phyloP scores from a whole-genome alignment of 2,888 invertebrate species.

The Ormyrus thymus region DNA sequence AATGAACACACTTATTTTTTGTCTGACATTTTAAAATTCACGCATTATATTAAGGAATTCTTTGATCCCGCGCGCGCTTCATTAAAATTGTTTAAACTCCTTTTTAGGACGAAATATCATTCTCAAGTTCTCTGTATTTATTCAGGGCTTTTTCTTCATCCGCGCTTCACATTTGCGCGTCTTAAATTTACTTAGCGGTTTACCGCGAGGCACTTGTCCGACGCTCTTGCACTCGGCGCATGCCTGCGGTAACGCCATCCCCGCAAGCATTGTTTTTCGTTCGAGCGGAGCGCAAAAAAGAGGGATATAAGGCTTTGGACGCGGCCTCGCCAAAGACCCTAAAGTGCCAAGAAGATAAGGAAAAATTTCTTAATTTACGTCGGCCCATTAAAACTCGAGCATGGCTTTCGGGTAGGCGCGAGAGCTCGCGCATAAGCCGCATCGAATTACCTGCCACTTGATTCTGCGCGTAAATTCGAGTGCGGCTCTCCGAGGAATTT shows the following conservation, averaged over 20 bases:
- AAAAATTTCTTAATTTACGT: slow-evolving; percentile 12
- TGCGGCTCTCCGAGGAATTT: too few relatives aligned
- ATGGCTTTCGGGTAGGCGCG: not conserved
- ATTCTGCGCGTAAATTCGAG: not conserved
- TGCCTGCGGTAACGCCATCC: not conserved
- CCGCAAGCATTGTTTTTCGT: not conserved
- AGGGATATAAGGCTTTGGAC: not conserved
- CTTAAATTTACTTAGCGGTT: slow-evolving; percentile 28
- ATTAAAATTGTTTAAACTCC: too few relatives aligned
- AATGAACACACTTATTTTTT: too few relatives aligned
- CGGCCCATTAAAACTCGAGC: not conserved
- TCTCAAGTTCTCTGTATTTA: not conserved
- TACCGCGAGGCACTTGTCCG: slow-evolving; percentile 1
- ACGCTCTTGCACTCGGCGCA: not conserved
- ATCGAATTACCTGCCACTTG: slow-evolving; percentile 12
- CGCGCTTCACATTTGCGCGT: not conserved
- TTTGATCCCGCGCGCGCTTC: too few relatives aligned
- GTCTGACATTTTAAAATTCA: too few relatives aligned
- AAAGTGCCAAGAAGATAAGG: not conserved
- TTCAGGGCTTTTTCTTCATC: not conserved
- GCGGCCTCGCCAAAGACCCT: not conserved
- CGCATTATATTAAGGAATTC: too few relatives aligned
- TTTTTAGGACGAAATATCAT: too few relatives aligned
- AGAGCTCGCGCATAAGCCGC: not conserved
- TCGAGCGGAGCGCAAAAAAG: not conserved